Percentiles rank a stretch among this genome's conserved stretches.
These are phyloP conservation scores for Mylabris phalerata DNA, from an alignment of 1,140 invertebrate species.

Conservation along the genomic window DNA sequence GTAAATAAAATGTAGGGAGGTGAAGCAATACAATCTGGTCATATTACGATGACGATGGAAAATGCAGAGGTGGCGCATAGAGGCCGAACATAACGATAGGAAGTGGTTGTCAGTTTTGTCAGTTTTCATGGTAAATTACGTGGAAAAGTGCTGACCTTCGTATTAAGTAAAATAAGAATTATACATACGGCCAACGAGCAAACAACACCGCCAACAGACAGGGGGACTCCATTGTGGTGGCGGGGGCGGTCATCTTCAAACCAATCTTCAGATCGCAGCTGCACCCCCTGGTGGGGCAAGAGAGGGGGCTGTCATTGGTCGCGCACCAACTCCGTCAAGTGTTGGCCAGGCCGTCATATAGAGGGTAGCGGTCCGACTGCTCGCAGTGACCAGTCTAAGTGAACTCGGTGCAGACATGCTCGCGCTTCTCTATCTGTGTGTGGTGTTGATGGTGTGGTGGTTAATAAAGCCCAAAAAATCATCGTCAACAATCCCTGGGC, in stretches of 20 bases:
- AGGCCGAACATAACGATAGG: constrained; percentile 1
- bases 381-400: constrained; percentile 33
- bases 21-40: background rate
- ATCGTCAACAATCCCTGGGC: constrained; percentile 48
- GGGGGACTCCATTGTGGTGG: constrained; percentile 17
- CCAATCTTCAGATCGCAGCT: constrained; percentile 27
- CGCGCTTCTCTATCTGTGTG: constrained; percentile 31
- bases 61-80: constrained; percentile 8
- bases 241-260: constrained; percentile 27
- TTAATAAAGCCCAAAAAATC: constrained; percentile 23
- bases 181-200: constrained; percentile 3
- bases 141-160: constrained; percentile 21
- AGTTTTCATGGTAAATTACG: constrained; percentile 21
- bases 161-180: constrained; percentile 1
- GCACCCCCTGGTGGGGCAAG: constrained; percentile 30
- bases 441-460: constrained; percentile 33
- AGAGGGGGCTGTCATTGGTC: constrained; percentile 31
- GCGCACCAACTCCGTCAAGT: constrained; percentile 28
- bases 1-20: no score
- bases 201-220: constrained; percentile 2
- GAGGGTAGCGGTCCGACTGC: constrained; percentile 38
- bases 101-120: constrained; percentile 28
- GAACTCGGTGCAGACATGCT: constrained; percentile 33
- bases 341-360: constrained; percentile 35
- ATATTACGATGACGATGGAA: constrained; percentile 13